phyloP scores from a whole-genome alignment of 2,113 vertebrate species.

The Origma solitaria region DNA sequence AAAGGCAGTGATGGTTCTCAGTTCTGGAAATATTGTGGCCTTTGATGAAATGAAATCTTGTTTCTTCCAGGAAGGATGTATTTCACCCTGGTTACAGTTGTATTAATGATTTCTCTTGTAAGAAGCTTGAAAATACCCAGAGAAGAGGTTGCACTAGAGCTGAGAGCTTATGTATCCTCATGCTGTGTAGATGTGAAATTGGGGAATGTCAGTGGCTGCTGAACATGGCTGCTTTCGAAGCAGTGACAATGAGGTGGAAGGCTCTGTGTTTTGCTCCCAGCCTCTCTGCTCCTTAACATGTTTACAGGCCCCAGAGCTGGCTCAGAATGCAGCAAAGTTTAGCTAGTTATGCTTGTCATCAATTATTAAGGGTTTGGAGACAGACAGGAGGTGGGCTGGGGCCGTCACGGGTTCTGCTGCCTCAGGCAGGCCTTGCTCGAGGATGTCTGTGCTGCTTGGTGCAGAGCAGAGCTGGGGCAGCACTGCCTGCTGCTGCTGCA shows the following conservation, averaged over 20 bases:
- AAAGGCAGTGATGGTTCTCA: neutral
- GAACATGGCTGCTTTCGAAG: neutral
- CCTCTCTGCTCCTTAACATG: neutral
- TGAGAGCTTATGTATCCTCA: neutral
- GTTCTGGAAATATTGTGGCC: neutral
- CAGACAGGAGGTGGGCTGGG: neutral
- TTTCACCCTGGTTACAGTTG: neutral
- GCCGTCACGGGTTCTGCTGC: neutral
- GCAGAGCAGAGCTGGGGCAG: neutral
- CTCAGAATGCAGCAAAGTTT: neutral
- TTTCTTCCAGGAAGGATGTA: neutral
- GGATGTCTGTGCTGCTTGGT: neutral
- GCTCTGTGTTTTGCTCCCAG: neutral
- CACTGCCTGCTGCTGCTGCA: neutral
- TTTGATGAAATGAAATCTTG: neutral
- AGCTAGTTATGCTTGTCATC: constrained; percentile 25
- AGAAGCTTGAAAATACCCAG: neutral
- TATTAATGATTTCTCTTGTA: neutral
- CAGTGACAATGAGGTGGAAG: neutral
- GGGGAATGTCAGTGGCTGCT: neutral
- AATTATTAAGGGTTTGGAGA: neutral
- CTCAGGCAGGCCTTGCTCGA: neutral
- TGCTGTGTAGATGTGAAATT: neutral
- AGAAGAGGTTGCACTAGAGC: neutral
- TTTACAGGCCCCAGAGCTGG: constrained; percentile 10